Percentiles rank a stretch among this genome's conserved stretches.
Evolutionary conservation across 2,797 vertebrate genomes (phyloP).

Genomic region (Lagocephalus sceleratus): DNA sequence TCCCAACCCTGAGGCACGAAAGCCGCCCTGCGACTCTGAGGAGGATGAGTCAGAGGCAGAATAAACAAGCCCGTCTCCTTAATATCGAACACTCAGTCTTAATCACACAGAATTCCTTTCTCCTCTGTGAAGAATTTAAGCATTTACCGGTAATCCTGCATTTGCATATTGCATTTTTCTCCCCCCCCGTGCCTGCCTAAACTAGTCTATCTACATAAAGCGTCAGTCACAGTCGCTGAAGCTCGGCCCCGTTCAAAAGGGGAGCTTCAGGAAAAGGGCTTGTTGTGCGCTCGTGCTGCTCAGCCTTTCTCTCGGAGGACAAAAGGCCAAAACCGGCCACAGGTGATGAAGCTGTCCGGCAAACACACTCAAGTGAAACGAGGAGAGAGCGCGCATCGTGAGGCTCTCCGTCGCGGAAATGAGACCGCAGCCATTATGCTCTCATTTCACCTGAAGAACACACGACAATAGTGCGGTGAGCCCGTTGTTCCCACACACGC

Average conservation of each 20-base stretch:
- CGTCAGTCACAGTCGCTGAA: conserved; percentile 32
- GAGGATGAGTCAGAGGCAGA: conserved; percentile 38
- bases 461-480: too few species aligned
- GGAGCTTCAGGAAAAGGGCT: neutral
- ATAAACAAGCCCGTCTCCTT: conserved; percentile 22
- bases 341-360: conserved; percentile 8
- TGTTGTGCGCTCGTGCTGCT: neutral
- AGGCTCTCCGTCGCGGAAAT: too few species aligned
- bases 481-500: too few species aligned
- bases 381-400: too few species aligned
- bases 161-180: conserved; percentile 49
- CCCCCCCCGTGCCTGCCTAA: neutral
- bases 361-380: conserved; percentile 2
- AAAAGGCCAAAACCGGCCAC: conserved; percentile 7
- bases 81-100: conserved; percentile 43
- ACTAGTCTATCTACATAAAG: conserved; percentile 17
- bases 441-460: too few species aligned
- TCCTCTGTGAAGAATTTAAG: conserved; percentile 11
- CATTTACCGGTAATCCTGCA: conserved; percentile 25
- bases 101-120: conserved; percentile 29
- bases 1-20: conserved; percentile 10
- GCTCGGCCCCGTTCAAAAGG: neutral
- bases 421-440: too few species aligned
- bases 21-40: conserved; percentile 28
- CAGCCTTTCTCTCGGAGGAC: neutral